Evolutionary conservation across 64 coral and sea anemone genomes (phyloP), one percentile per base, ranked within the genome.

Genomic region (Platygyra sinensis): DNA sequence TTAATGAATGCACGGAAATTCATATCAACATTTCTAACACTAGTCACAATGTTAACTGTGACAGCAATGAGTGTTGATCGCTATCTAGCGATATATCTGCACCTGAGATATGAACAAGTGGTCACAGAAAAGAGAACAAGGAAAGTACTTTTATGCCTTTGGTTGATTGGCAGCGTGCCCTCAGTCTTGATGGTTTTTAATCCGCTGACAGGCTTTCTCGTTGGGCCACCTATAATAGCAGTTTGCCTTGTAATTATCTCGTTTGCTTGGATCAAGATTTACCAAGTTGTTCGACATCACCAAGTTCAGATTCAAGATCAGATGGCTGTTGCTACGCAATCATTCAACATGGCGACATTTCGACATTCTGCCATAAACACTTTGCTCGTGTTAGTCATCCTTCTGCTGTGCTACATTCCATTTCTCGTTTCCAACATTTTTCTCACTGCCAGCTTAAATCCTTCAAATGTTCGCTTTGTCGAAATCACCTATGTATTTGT

Each of bases 221-320:
- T 80, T 31, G 7, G 9, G 5, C 32, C 25, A 31, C 28, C 17
- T 20, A 61, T 15, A 25, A 19, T 80, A 31, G 15, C 50, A 18
- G 55, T 80, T 60, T 83, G 80, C 80, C 61, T 28, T 50, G 15
- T 2, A 0, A 20, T 64, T 10, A 30, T 65, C 22, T 65, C 55
- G 0, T 83, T 83, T 83, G 60, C 60, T 22, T 83, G 59, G 18
- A 33, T 83, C 10, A 63, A n/a, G 18, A 64, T 65, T 33, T 83
- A 83, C 20, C 32, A 39, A 25, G 59, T 83, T 65, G 80, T 67
- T 7, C 80, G 80, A 65, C 80, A 42, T 39, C 80, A 83, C 13
- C 60, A 83, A 64, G 80, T 59, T 10, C 59, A 39, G 62, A 83
- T 83, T 42, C 80, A 82, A 30, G 30, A 22, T 28, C 80, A 82